Evolutionary conservation across 2,888 invertebrate species (phyloP).

Genomic region (Ochlodes sylvanus): DNA sequence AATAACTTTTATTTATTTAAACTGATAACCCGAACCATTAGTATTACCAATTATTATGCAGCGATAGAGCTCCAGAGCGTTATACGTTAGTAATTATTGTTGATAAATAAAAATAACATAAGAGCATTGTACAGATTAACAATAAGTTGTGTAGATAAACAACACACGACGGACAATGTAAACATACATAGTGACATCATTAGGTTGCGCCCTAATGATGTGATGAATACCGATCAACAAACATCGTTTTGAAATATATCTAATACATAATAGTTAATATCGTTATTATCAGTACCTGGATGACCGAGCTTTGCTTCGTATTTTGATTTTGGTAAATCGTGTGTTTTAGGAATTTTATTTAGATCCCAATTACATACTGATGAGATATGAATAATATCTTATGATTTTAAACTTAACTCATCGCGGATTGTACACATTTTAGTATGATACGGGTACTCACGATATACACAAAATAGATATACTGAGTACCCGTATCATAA

Average conservation of each 20-base stretch:
- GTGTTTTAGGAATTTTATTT: too few relatives aligned
- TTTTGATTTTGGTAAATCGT: too few relatives aligned
- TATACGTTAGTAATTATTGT: background rate
- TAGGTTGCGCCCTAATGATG: slow-evolving; percentile 11
- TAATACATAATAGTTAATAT: background rate
- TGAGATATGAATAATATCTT: too few relatives aligned
- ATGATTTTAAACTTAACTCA: too few relatives aligned
- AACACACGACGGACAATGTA: slow-evolving; percentile 40
- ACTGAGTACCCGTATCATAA: too few relatives aligned
- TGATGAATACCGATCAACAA: slow-evolving; percentile 7
- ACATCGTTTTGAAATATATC: slow-evolving; percentile 8
- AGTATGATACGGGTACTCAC: too few relatives aligned
- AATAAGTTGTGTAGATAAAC: slow-evolving; percentile 44
- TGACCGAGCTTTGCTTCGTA: too few relatives aligned
- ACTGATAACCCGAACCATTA: background rate
- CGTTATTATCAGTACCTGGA: too few relatives aligned
- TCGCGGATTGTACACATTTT: too few relatives aligned
- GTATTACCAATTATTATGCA: background rate
- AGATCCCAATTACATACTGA: too few relatives aligned
- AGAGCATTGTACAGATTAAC: slow-evolving; percentile 48
- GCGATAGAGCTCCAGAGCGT: background rate
- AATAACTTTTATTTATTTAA: background rate
- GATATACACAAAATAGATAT: too few relatives aligned
- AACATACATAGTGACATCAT: slow-evolving; percentile 33
- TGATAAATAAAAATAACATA: slow-evolving; percentile 21